These are phyloP conservation scores for Chymomyza costata DNA, from an alignment of 1,140 invertebrate species.

Conservation along the genomic window DNA sequence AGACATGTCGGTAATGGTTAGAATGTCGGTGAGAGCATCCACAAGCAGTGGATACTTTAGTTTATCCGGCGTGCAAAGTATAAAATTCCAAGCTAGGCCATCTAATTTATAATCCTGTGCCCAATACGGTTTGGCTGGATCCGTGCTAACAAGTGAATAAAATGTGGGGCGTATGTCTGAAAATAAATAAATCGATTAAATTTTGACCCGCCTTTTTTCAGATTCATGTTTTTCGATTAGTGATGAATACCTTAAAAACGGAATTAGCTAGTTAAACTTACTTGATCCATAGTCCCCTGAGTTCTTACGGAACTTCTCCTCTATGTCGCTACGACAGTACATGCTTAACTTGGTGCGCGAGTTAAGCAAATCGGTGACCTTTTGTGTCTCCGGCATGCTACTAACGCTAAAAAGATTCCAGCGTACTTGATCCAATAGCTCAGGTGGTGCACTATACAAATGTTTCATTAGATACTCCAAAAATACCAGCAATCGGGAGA, in stretches of 20 bases:
- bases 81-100: slow-evolving; percentile 95
- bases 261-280: slow-evolving; percentile 26
- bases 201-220: too few species aligned
- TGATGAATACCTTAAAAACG: too few species aligned
- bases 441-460: slow-evolving; percentile 90
- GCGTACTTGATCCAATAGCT: slow-evolving; percentile 84
- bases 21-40: slow-evolving; percentile 88
- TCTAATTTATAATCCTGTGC: slow-evolving; percentile 91
- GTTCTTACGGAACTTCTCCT: slow-evolving; percentile 85
- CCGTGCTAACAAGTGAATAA: slow-evolving; percentile 59
- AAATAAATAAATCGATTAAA: too few species aligned
- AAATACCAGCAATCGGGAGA: slow-evolving; percentile 90
- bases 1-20: slow-evolving; percentile 82
- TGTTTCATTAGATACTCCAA: slow-evolving; percentile 97
- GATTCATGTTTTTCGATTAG: too few species aligned
- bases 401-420: slow-evolving; percentile 74
- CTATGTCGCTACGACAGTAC: slow-evolving; percentile 80
- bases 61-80: slow-evolving; percentile 91
- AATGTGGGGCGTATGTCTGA: slow-evolving; percentile 71
- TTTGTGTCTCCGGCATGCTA: slow-evolving; percentile 63
- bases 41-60: slow-evolving; percentile 91
- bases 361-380: slow-evolving; percentile 59
- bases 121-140: slow-evolving; percentile 42
- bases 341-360: slow-evolving; percentile 63
- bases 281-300: slow-evolving; percentile 49